Conservation (phyloP, 1,140 invertebrate species). For the Drosophila ironensis region DNA sequence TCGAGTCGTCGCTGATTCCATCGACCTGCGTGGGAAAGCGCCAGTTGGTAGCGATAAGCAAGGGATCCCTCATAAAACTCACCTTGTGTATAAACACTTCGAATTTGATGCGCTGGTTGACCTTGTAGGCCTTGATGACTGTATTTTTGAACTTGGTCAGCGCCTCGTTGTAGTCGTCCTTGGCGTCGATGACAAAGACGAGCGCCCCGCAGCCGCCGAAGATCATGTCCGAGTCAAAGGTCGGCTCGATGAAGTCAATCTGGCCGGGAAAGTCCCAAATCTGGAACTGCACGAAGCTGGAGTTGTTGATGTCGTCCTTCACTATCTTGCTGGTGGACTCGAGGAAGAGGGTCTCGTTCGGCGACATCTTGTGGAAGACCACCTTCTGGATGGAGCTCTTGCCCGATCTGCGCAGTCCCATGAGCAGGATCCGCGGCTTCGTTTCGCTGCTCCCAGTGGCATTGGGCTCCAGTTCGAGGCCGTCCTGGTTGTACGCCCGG, state of each 20-base stretch:
- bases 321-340: slow-evolving; percentile 99
- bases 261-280: slow-evolving; percentile 99
- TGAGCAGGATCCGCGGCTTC: slow-evolving; percentile 96
- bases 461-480: slow-evolving; percentile 58
- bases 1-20: slow-evolving; percentile 98
- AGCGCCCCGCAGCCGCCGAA: slow-evolving; percentile 97
- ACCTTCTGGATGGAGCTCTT: slow-evolving; percentile 99
- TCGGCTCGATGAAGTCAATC: slow-evolving; percentile 98
- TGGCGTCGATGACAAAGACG: slow-evolving; percentile 99
- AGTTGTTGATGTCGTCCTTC: slow-evolving; percentile 97
- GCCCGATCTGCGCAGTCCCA: slow-evolving; percentile 98
- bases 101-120: slow-evolving; percentile 98
- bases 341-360: slow-evolving; percentile 99
- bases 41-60: slow-evolving; percentile 39
- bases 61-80: background rate
- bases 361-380: slow-evolving; percentile 99
- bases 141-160: slow-evolving; percentile 95
- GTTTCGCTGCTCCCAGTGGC: slow-evolving; percentile 74
- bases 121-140: slow-evolving; percentile 96
- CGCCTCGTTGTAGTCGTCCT: slow-evolving; percentile 98
- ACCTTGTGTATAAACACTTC: slow-evolving; percentile 99
- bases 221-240: slow-evolving; percentile 97
- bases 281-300: slow-evolving; percentile 99
- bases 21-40: slow-evolving; percentile 87
- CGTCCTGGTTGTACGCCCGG: slow-evolving; percentile 91